Conservation (phyloP, 2,888 invertebrate genomes). For the Drosophila atroscutellata region DNA sequence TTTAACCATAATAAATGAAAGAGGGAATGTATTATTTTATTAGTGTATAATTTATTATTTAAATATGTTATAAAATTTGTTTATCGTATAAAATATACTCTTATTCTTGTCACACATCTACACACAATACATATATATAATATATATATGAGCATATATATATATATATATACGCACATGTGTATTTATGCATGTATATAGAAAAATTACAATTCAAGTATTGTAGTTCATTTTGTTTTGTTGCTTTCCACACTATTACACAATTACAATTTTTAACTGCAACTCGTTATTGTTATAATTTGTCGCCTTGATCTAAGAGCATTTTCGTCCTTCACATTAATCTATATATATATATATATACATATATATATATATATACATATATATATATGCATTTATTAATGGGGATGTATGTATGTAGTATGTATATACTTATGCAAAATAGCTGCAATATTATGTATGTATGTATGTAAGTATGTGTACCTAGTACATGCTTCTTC, state of each 20-base stretch:
- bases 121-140: conserved; percentile 1
- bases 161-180: conserved; percentile 49
- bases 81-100: conserved; percentile 80
- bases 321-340: conserved; percentile 31
- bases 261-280: conserved; percentile 79
- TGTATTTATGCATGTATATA: conserved; percentile 56
- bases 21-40: conserved; percentile 35
- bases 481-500: conserved; percentile 45
- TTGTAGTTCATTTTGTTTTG: conserved; percentile 39
- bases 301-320: conserved; percentile 56
- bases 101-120: conserved; percentile 70
- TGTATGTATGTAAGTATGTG: conserved; percentile 36
- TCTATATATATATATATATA: conserved; percentile 10
- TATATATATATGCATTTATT: conserved; percentile 20
- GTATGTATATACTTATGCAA: conserved; percentile 46
- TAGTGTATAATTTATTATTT: conserved; percentile 79
- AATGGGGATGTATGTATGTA: conserved; percentile 4
- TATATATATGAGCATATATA: conserved; percentile 13
- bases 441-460: conserved; percentile 42
- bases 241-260: conserved; percentile 54
- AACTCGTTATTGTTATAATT: conserved; percentile 76
- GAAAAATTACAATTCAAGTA: conserved; percentile 69
- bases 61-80: conserved; percentile 81
- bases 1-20: conserved; percentile 1
- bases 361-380: conserved; percentile 25